A percentile compares a stretch with the other conserved stretches of the same genome.
phyloP scores from a whole-genome alignment of 2,888 invertebrate genomes.

The Rapana venosa region DNA sequence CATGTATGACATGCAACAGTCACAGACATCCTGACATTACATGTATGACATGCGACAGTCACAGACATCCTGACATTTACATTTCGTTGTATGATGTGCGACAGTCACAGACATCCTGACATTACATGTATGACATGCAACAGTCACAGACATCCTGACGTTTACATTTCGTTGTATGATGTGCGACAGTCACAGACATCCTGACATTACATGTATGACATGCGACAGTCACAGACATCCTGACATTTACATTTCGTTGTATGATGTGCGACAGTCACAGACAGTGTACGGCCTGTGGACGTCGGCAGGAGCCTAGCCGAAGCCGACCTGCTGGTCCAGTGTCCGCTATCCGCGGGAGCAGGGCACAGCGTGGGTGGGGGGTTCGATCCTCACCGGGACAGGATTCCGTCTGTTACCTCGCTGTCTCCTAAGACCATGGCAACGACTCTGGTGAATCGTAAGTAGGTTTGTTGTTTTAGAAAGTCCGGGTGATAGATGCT shows the following conservation, averaged over 20 bases:
- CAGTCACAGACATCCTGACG: conserved; percentile 10
- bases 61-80: too few species aligned
- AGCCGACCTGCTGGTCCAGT: neutral
- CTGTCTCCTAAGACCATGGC: neutral
- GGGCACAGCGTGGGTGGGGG: neutral
- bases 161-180: too few species aligned
- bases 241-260: too few species aligned
- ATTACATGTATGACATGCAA: neutral
- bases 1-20: neutral
- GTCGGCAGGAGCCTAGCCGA: neutral
- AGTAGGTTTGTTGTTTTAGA: neutral
- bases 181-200: neutral
- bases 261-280: neutral
- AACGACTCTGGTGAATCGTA: neutral
- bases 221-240: neutral
- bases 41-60: neutral
- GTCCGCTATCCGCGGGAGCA: neutral
- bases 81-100: neutral
- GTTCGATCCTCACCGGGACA: neutral
- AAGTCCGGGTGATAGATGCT: too few species aligned
- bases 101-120: neutral
- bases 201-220: too few species aligned
- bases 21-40: neutral
- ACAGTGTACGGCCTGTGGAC: neutral
- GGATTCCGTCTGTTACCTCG: neutral